Evolutionary conservation across 2,888 invertebrate species (phyloP).

Genomic region (Torymus texanus): DNA sequence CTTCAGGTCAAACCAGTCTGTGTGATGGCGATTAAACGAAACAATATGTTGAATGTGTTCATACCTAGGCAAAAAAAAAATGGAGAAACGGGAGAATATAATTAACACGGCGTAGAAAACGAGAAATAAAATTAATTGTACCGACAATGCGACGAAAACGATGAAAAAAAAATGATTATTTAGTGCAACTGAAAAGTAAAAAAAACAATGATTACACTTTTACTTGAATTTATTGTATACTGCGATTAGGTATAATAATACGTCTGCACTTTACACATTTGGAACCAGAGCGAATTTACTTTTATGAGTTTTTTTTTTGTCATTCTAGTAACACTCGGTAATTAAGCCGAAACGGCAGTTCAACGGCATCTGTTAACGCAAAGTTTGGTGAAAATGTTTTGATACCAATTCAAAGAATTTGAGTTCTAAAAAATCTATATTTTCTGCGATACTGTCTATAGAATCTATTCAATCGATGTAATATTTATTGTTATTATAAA

Average conservation of each 20-base stretch:
- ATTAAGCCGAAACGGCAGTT: not conserved
- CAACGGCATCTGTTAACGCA: constrained; percentile 8
- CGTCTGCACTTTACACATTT: constrained; percentile 38
- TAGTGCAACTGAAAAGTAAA: constrained; percentile 19
- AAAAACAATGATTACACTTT: constrained; percentile 58
- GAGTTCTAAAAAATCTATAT: constrained; percentile 13
- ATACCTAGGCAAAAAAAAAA: constrained; percentile 63
- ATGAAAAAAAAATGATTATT: constrained; percentile 16
- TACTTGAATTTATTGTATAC: constrained; percentile 56
- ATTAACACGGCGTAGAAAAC: constrained; percentile 36
- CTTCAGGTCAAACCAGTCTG: constrained; percentile 62
- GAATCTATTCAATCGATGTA: too few relatives aligned
- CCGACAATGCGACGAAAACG: not conserved
- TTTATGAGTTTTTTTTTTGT: too few relatives aligned
- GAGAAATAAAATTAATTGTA: constrained; percentile 22
- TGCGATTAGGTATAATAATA: constrained; percentile 55
- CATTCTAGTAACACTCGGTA: too few relatives aligned
- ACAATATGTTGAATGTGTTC: constrained; percentile 71
- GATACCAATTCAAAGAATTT: constrained; percentile 47
- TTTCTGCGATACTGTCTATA: constrained; percentile 3
- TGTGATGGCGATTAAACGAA: constrained; percentile 60
- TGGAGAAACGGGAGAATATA: constrained; percentile 49
- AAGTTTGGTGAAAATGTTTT: constrained; percentile 24
- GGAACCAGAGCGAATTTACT: not conserved
- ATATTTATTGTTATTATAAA: too few relatives aligned